A percentile compares a stretch with the other conserved stretches of the same genome.
These are phyloP conservation scores for Cataglyphis rosenhaueri DNA, from an alignment of 2,888 invertebrate genomes.

Conservation along the genomic window DNA sequence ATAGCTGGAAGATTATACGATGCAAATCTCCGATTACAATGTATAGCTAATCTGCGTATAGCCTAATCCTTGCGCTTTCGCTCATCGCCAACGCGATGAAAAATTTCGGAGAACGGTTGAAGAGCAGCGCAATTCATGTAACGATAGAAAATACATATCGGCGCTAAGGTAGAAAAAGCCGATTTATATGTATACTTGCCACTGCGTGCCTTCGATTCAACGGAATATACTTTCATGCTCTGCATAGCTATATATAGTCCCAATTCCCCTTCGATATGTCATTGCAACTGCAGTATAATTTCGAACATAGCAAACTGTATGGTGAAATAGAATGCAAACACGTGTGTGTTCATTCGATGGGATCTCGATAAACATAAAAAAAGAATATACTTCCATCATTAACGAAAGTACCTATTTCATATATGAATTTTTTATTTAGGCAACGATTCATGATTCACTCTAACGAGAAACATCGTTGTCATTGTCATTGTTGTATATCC, in stretches of 20 bases:
- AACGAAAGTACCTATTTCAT: neutral
- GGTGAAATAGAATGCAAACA: neutral
- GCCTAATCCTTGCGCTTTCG: conserved; percentile 53
- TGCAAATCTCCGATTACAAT: conserved; percentile 72
- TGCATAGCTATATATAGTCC: conserved; percentile 67
- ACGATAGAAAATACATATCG: conserved; percentile 48
- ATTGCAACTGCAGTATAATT: conserved; percentile 32
- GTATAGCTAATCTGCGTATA: conserved; percentile 48
- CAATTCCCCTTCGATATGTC: conserved; percentile 36
- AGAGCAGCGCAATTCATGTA: conserved; percentile 60
- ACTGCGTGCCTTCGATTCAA: conserved; percentile 24
- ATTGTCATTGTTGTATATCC: neutral
- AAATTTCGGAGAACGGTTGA: conserved; percentile 46
- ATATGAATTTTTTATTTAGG: conserved; percentile 1
- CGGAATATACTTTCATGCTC: conserved; percentile 76
- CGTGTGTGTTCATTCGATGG: neutral
- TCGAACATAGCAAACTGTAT: conserved; percentile 21
- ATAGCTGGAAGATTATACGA: conserved; percentile 70
- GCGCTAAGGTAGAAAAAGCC: conserved; percentile 61
- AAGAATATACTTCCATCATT: neutral
- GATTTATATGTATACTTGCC: conserved; percentile 43
- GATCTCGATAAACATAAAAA: neutral
- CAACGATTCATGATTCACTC: conserved; percentile 1
- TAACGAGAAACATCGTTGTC: conserved; percentile 2
- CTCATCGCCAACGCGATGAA: conserved; percentile 23